Conservation (phyloP, 2,888 invertebrate species). For the Aproaerema taeniolella region DNA sequence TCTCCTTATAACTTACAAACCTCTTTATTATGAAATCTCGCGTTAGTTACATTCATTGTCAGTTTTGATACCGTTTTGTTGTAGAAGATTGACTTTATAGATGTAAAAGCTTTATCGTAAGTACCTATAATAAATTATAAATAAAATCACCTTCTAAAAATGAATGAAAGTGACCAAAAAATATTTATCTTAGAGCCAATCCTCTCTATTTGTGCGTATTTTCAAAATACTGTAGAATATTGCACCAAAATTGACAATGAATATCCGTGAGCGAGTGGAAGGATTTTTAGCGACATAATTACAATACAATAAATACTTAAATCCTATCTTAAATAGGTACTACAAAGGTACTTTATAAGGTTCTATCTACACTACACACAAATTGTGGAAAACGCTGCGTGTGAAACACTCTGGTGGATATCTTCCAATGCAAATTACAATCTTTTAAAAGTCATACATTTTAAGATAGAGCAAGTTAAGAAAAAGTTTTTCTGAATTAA, state of each 20-base stretch:
- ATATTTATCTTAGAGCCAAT: background rate
- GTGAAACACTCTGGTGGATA: slow-evolving; percentile 57
- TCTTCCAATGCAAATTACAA: too few relatives aligned
- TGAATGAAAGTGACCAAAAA: background rate
- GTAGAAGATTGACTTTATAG: too few relatives aligned
- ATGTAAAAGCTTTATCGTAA: too few relatives aligned
- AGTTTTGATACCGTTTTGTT: background rate
- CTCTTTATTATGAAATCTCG: slow-evolving; percentile 21
- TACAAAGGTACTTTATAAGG: slow-evolving; percentile 71
- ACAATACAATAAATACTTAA: slow-evolving; percentile 71
- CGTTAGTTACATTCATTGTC: background rate
- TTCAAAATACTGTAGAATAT: background rate
- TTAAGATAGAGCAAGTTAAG: too few relatives aligned
- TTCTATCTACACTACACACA: slow-evolving; percentile 44
- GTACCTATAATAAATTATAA: too few relatives aligned
- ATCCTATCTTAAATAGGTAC: slow-evolving; percentile 50
- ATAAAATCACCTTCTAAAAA: background rate
- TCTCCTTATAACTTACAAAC: slow-evolving; percentile 46
- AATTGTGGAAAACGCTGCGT: slow-evolving; percentile 51
- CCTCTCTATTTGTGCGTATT: background rate
- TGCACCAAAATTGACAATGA: background rate
- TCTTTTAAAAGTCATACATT: too few relatives aligned
- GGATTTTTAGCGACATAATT: slow-evolving; percentile 55
- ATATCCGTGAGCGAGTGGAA: slow-evolving; percentile 24
- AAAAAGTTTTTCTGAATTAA: too few relatives aligned